These are phyloP conservation scores for Scomberomorus guttatus DNA, from an alignment of 2,797 vertebrate genomes.

Conservation along the genomic window DNA sequence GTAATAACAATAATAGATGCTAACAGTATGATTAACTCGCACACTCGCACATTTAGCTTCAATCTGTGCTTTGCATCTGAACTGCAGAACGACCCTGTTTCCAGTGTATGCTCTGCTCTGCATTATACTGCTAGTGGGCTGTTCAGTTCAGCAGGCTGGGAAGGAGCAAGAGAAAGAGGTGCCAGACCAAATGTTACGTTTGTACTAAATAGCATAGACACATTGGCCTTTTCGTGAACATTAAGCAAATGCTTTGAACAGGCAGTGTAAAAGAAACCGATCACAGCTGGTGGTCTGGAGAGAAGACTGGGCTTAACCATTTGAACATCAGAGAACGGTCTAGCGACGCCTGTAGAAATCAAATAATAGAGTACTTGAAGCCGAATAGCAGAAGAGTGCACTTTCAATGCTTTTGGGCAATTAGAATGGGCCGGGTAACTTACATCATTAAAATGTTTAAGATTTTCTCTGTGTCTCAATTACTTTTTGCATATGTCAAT, in stretches of 20 bases:
- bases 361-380: constrained; percentile 51
- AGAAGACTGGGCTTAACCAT: constrained; percentile 50
- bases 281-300: constrained; percentile 53
- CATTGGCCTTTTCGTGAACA: constrained; percentile 70
- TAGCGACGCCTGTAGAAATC: constrained; percentile 38
- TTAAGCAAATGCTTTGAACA: constrained; percentile 67
- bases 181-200: constrained; percentile 66
- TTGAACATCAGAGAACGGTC: constrained; percentile 50
- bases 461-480: constrained; percentile 61
- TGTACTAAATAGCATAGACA: constrained; percentile 64
- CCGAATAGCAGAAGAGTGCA: constrained; percentile 19
- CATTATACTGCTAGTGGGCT: constrained; percentile 7
- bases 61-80: constrained; percentile 44
- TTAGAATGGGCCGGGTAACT: constrained; percentile 46
- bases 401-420: constrained; percentile 36
- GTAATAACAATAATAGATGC: constrained; percentile 39
- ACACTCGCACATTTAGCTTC: constrained; percentile 37
- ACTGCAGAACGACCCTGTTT: constrained; percentile 20
- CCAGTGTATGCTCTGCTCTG: constrained; percentile 19
- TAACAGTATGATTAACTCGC: constrained; percentile 50
- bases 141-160: constrained; percentile 31
- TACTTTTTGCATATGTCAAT: constrained; percentile 76
- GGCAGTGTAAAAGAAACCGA: constrained; percentile 48
- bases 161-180: constrained; percentile 27
- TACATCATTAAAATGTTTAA: constrained; percentile 65